These are phyloP conservation scores for Grapholita molesta DNA, from an alignment of 1,140 invertebrate genomes.

Conservation along the genomic window DNA sequence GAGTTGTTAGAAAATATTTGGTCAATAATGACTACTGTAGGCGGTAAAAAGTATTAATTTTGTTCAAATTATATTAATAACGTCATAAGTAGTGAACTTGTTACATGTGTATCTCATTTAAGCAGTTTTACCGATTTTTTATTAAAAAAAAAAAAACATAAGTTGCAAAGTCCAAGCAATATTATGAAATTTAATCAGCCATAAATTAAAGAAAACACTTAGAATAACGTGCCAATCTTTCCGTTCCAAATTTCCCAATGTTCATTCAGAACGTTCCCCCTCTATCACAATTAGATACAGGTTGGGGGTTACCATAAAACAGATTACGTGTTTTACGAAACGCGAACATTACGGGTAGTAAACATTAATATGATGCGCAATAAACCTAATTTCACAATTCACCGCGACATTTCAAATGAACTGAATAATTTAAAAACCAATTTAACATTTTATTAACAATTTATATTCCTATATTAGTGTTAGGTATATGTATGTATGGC, in stretches of 20 bases:
- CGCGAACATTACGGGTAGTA: conserved; percentile 10
- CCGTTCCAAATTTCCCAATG: not conserved
- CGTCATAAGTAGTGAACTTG: no score
- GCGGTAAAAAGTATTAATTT: no score
- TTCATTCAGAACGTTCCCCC: not conserved
- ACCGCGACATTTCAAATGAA: not conserved
- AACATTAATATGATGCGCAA: conserved; percentile 14
- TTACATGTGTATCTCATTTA: no score
- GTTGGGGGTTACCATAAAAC: not conserved
- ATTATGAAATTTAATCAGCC: not conserved
- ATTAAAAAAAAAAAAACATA: no score
- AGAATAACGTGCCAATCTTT: not conserved
- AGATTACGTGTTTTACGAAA: conserved; percentile 9
- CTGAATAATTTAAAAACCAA: not conserved
- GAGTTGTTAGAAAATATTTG: no score
- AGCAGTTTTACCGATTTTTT: no score
- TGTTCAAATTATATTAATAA: no score
- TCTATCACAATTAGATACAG: not conserved
- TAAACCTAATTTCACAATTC: conserved; percentile 14
- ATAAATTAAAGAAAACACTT: not conserved
- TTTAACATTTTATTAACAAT: not conserved
- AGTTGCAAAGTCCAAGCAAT: not conserved
- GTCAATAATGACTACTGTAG: no score
- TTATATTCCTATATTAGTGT: no score
- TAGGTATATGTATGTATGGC: no score